phyloP scores from a whole-genome alignment of 2,113 vertebrate species.

The Anas platyrhynchos region DNA sequence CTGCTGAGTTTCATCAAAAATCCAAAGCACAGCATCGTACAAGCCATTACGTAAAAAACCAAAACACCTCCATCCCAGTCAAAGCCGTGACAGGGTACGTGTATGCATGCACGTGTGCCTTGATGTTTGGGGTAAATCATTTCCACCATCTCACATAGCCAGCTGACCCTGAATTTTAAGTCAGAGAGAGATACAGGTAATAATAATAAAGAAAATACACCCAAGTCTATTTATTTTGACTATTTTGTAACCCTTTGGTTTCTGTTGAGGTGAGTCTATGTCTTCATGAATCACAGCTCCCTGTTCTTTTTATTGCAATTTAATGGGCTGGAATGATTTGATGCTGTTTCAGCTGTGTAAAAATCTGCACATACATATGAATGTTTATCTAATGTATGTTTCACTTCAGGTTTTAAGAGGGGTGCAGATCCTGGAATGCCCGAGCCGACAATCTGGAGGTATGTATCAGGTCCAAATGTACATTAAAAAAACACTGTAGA shows the following conservation, averaged over 20 bases:
- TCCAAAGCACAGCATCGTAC: too few relatives aligned
- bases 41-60: too few relatives aligned
- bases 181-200: not conserved
- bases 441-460: slow-evolving; percentile 92
- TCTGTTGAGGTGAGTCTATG: not conserved
- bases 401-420: slow-evolving; percentile 90
- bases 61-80: too few relatives aligned
- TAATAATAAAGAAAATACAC: not conserved
- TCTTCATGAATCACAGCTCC: not conserved
- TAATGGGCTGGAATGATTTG: not conserved
- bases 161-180: not conserved
- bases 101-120: not conserved
- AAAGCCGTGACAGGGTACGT: not conserved
- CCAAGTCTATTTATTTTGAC: not conserved
- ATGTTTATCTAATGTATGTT: slow-evolving; percentile 7
- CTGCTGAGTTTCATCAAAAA: too few relatives aligned
- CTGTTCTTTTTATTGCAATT: not conserved
- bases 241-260: not conserved
- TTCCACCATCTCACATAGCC: not conserved
- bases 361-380: not conserved
- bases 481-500: not conserved
- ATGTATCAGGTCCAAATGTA: slow-evolving; percentile 26
- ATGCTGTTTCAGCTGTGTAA: not conserved
- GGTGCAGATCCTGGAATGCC: slow-evolving; percentile 99
- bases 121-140: not conserved